phyloP scores from a whole-genome alignment of 2,888 invertebrate species.

The Phymatocera aterrima region DNA sequence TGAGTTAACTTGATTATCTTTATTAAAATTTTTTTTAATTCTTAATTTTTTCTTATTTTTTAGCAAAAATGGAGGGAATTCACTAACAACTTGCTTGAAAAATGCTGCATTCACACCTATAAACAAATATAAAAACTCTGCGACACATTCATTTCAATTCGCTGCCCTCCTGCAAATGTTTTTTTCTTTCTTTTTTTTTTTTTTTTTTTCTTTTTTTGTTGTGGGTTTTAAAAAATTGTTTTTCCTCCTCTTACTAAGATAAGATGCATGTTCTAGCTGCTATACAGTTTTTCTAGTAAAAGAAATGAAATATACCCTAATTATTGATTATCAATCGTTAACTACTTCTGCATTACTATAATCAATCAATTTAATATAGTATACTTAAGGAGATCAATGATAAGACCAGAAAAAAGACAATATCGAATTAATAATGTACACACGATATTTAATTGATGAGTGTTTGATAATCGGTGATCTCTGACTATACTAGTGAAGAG shows the following conservation, averaged over 20 bases:
- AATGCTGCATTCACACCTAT: constrained; percentile 67
- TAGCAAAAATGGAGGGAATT: constrained; percentile 73
- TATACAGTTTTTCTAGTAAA: background rate
- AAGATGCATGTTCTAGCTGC: constrained; percentile 27
- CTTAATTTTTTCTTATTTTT: constrained; percentile 56
- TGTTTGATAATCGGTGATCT: too few relatives aligned
- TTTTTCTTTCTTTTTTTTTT: background rate
- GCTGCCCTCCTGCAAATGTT: constrained; percentile 34
- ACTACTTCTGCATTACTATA: background rate
- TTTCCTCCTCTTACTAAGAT: background rate
- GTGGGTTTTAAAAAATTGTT: background rate
- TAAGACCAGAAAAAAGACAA: background rate
- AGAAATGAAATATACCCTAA: background rate
- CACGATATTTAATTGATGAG: too few relatives aligned
- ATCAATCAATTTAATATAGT: background rate
- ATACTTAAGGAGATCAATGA: background rate
- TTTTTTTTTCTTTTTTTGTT: background rate
- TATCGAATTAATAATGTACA: background rate
- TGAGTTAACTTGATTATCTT: constrained; percentile 62
- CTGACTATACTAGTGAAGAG: too few relatives aligned
- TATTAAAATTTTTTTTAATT: constrained; percentile 51
- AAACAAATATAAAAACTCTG: constrained; percentile 71
- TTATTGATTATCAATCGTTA: background rate
- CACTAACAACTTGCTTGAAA: constrained; percentile 70
- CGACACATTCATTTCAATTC: constrained; percentile 53